A percentile compares a stretch with the other conserved stretches of the same genome.
Conservation (phyloP, 2,797 vertebrate species). For the Philypnodon macrostomus region DNA sequence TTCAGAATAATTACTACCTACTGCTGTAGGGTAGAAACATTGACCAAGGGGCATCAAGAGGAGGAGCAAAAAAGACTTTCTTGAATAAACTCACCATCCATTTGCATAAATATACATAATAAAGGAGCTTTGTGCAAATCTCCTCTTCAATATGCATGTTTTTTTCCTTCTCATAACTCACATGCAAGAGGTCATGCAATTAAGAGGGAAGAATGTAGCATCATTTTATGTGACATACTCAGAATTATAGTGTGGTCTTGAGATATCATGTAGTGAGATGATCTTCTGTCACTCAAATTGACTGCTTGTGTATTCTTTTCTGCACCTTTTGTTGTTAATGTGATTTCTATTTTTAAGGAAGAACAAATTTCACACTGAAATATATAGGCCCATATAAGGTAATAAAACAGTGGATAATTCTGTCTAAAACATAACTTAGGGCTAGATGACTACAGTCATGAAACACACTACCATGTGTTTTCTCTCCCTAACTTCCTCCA, state of each 20-base stretch:
- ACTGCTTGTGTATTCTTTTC: not conserved
- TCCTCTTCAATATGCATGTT: slow-evolving; percentile 70
- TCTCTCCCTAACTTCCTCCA: no score
- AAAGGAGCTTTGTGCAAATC: slow-evolving; percentile 64
- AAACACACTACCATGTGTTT: no score
- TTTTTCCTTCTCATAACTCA: slow-evolving; percentile 36
- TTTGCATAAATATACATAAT: slow-evolving; percentile 80
- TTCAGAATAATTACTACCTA: slow-evolving; percentile 29
- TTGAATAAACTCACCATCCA: slow-evolving; percentile 68
- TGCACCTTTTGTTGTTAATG: not conserved
- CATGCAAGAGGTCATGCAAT: slow-evolving; percentile 65
- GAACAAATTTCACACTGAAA: no score
- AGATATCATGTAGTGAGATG: slow-evolving; percentile 33
- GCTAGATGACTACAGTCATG: no score
- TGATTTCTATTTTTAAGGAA: not conserved
- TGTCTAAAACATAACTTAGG: no score
- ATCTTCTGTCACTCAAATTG: slow-evolving; percentile 26
- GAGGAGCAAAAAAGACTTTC: slow-evolving; percentile 56
- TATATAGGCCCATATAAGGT: no score
- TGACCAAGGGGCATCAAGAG: slow-evolving; percentile 60
- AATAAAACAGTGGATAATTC: no score
- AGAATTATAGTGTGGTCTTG: slow-evolving; percentile 32
- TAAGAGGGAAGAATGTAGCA: slow-evolving; percentile 47
- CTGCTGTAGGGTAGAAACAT: slow-evolving; percentile 39
- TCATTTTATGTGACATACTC: slow-evolving; percentile 12